These are phyloP conservation scores for Catocala sponsa DNA, from an alignment of 2,888 invertebrate genomes.

Conservation along the genomic window DNA sequence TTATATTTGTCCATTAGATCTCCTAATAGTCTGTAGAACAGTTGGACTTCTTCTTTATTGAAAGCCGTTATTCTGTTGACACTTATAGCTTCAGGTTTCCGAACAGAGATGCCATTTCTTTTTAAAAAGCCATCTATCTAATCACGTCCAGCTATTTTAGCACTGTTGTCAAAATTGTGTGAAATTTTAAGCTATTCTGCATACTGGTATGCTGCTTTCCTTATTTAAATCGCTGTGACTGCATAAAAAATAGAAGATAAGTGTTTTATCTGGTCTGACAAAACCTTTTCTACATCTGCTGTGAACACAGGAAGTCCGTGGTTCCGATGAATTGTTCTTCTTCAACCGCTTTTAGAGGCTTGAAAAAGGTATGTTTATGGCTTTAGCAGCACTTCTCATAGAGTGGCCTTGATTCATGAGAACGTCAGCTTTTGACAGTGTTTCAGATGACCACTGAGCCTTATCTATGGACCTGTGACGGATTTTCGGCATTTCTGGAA, in stretches of 20 bases:
- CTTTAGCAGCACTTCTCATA: constrained; percentile 42
- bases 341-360: constrained; percentile 43
- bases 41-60: constrained; percentile 51
- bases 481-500: constrained; percentile 29
- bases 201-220: constrained; percentile 37
- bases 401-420: constrained; percentile 30
- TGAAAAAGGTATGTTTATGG: constrained; percentile 40
- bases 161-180: constrained; percentile 41
- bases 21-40: constrained; percentile 47
- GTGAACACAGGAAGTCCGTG: constrained; percentile 46
- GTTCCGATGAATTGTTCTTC: constrained; percentile 38
- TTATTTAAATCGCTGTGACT: constrained; percentile 38
- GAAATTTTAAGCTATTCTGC: constrained; percentile 39
- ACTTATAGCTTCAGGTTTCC: constrained; percentile 54
- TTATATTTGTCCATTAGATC: constrained; percentile 40
- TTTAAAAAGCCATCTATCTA: constrained; percentile 45
- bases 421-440: constrained; percentile 18
- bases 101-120: constrained; percentile 31
- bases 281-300: constrained; percentile 40
- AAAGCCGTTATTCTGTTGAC: constrained; percentile 51
- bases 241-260: constrained; percentile 40
- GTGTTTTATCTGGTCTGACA: constrained; percentile 38
- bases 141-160: constrained; percentile 47
- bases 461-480: constrained; percentile 26
- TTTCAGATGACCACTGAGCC: constrained; percentile 28